Evolutionary conservation across 1,140 invertebrate genomes (phyloP), one percentile per base, ranked within the genome.

Genomic region (Anoplophora glabripennis): DNA sequence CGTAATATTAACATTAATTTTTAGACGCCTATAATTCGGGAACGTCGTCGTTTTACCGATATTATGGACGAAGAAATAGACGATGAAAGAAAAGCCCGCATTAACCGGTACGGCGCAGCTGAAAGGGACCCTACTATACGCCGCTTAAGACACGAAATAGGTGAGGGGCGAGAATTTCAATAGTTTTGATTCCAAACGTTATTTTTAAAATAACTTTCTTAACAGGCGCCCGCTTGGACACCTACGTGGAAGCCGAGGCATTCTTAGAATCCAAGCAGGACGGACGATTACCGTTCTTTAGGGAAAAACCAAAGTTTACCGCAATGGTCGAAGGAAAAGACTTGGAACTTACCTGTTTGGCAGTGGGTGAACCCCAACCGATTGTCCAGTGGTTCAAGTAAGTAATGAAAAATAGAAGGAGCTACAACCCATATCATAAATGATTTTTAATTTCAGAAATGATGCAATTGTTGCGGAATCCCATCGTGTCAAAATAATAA

Each of bases 61-160:
- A 85, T 96, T 1, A 95, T 96, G 93, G 94, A 96, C 73, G 94
- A 96, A 74, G 93, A 96, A 78, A 94, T 96, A 53, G 91, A 94
- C 64, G 93, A 95, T 73, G 93, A 95, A 75, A 81, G 89, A 14
- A 88, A 86, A 66, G 87, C 85, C 7, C 79, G 90, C 10, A 91
- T 92, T 61, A 90, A 87, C 69, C 82, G 85, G 68, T 93, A 92
- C 69, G 87, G 87, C 40, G 77, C 81, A 11, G 81, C 82, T 3
- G 89, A 91, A 58, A 85, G 79, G 14, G 84, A 81, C 62, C 71
- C 72, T 7, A 86, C 85, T 8, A 82, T 89, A 51, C 79, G 90
- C 55, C 80, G 92, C 28, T 75, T 95, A 12, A 81, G 88, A 38
- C 89, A 91, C 63, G 92, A 95, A 77, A 76, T 94, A 9, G 91